Evolutionary conservation across 2,888 invertebrate genomes (phyloP).

Genomic region (Empis stercorea): DNA sequence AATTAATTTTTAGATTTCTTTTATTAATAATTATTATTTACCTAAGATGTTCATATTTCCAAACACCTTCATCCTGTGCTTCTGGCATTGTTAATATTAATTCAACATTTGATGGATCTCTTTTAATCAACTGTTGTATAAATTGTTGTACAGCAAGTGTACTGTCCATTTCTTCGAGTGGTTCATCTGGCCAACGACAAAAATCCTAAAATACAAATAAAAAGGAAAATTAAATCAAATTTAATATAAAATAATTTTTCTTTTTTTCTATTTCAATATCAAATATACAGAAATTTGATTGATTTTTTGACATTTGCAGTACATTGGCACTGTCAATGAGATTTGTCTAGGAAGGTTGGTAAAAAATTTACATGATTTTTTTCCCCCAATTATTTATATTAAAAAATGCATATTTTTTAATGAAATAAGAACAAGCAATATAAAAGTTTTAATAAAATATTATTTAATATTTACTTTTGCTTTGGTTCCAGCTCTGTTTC

Average conservation of each 20-base stretch:
- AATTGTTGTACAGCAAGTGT: constrained; percentile 97
- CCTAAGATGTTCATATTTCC: constrained; percentile 99
- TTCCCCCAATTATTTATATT: no score
- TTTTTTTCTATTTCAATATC: no score
- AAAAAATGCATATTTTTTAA: no score
- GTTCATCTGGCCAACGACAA: constrained; percentile 95
- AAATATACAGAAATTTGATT: no score
- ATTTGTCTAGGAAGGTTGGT: no score
- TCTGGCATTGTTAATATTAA: constrained; percentile 92
- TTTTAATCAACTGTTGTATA: constrained; percentile 92
- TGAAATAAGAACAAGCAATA: no score
- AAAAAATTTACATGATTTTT: no score
- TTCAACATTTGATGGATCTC: constrained; percentile 87
- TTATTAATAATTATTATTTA: constrained; percentile 24
- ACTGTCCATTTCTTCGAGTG: constrained; percentile 99
- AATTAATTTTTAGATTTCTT: neutral
- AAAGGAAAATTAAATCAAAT: no score
- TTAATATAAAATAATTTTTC: no score
- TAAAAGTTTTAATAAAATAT: neutral
- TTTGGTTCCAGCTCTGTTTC: constrained; percentile 86
- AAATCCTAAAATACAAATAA: constrained; percentile 56
- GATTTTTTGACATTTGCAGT: no score
- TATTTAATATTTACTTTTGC: constrained; percentile 50
- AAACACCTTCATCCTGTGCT: constrained; percentile 95
- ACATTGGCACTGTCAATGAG: no score